Base-by-base conservation (phyloP, 2,797 vertebrate species). In the Sebastes elongatus region DNA sequence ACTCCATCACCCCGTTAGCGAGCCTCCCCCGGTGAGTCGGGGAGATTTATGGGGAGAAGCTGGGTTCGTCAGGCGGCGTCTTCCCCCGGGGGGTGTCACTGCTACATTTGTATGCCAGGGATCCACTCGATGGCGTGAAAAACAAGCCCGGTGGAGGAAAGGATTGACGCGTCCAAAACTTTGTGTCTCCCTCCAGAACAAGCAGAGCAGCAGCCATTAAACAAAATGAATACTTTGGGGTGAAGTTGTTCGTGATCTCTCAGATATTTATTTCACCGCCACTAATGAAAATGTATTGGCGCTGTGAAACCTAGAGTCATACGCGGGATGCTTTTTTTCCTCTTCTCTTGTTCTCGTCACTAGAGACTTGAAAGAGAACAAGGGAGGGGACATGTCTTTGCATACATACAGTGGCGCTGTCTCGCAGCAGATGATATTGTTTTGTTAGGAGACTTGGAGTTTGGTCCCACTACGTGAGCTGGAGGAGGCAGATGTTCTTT, bases 11-110 rank as follows among this genome's bases (percentile, higher is more conserved):
- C 83, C 84, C 7, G 56, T 86, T 85, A 83, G 88, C 65, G 3
- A 81, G 85, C 77, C 86, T 93, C 80, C 93, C 88, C 65, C 56
- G 81, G 88, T 91, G 91, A 90, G 87, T 89, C 90, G 70, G 74
- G 77, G 91, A 95, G 94, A 96, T 96, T 96, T 95, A 96, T 95
- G 93, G 92, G 92, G 78, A 90, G 84, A 89, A 76, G 83, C 89
- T 84, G 89, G 87, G 87, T 94, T 94, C 74, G 92, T 92, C 88
- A 91, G 93, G 90, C 71, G 16, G 74, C 66, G 42, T 88, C 88
- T 88, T 84, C 85, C 87, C 87, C 74, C 46, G 20, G 71, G 81
- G 83, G 84, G 76, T 91, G 93, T 91, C 91, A 83, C 84, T 74
- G 78, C 85, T 92, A 74, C 86, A 94, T 95, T 93, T 93, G 92